These are phyloP conservation scores for Folsomia candida DNA, from an alignment of 2,888 invertebrate species.

Conservation along the genomic window DNA sequence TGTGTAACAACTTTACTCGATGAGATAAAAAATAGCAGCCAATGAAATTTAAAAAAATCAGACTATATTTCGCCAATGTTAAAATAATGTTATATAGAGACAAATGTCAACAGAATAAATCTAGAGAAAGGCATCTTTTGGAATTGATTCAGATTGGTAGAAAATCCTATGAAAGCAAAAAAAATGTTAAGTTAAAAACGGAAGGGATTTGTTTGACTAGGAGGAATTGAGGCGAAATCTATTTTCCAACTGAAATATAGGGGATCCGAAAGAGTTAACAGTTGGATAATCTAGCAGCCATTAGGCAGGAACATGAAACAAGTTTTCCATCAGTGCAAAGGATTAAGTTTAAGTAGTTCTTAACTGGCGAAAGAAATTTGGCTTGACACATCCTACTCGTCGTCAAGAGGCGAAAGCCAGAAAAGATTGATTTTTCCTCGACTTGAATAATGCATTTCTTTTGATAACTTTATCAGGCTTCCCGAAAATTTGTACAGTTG, in stretches of 20 bases:
- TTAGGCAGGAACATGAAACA: constrained; percentile 13
- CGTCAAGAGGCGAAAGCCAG: background rate
- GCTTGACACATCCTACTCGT: constrained; percentile 37
- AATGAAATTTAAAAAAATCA: no score
- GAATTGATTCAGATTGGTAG: background rate
- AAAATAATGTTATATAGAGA: no score
- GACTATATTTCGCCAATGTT: no score
- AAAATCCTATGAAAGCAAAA: background rate
- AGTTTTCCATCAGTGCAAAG: constrained; percentile 8
- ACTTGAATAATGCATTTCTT: no score
- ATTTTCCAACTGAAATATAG: background rate
- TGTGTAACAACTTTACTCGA: no score
- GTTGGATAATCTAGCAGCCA: constrained; percentile 12
- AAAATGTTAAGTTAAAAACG: background rate
- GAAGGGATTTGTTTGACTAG: background rate
- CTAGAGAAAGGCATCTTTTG: background rate
- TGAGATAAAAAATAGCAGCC: no score
- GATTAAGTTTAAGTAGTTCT: constrained; percentile 18
- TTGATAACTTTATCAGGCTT: background rate
- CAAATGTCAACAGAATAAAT: no score
- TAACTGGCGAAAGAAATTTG: constrained; percentile 30
- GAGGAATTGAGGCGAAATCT: background rate
- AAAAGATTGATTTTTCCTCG: constrained; percentile 13
- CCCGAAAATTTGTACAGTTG: no score
- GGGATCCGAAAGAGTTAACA: background rate